Evolutionary conservation across 2,113 vertebrate species (phyloP).

Genomic region (human): GRCh38 chr15:82232501-82233000

Average conservation of each 20-base stretch:
- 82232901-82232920: background rate
- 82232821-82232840: background rate
- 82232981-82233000: background rate
- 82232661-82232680: background rate
- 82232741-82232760: background rate
- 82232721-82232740: background rate
- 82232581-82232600: background rate
- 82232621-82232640: background rate
- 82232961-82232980: background rate
- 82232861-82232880: background rate
- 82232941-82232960: background rate
- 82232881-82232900: background rate
- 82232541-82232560: background rate
- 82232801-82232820: background rate
- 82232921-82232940: background rate
- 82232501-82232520: background rate
- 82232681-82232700: background rate
- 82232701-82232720: background rate
- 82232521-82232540: background rate
- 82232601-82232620: background rate
- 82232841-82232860: background rate
- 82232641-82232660: background rate
- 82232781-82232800: background rate
- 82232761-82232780: background rate
- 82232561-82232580: background rate